Conservation (phyloP, 2,888 invertebrate genomes). For the Lithophane socia region DNA sequence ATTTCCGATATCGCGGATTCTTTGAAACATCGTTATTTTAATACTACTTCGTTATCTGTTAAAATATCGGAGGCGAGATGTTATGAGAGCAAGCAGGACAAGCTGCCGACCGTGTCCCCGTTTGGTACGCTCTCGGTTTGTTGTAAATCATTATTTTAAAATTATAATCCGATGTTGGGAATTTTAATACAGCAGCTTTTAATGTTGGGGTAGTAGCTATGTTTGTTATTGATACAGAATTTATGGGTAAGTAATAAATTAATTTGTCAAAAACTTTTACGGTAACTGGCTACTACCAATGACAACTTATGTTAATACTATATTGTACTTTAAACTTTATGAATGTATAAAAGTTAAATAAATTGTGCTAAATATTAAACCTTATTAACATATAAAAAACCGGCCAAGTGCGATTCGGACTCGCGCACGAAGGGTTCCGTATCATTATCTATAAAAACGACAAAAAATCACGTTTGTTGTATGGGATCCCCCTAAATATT, state of each 20-base stretch:
- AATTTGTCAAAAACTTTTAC: too few species aligned
- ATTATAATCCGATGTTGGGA: conserved; percentile 16
- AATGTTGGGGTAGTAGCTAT: background rate
- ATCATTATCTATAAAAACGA: too few species aligned
- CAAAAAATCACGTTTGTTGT: too few species aligned
- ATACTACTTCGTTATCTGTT: conserved; percentile 27
- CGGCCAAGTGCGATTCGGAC: too few species aligned
- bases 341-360: too few species aligned
- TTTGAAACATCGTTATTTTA: conserved; percentile 35
- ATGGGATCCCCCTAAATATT: too few species aligned
- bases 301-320: too few species aligned
- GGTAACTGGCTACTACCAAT: too few species aligned
- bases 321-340: too few species aligned
- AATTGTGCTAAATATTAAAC: too few species aligned
- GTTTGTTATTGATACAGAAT: background rate
- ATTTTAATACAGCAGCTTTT: conserved; percentile 12
- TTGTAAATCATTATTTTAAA: conserved; percentile 32
- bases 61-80: conserved; percentile 17
- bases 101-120: background rate
- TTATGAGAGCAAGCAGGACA: conserved; percentile 1
- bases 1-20: conserved; percentile 35
- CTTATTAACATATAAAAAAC: too few species aligned
- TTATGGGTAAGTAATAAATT: background rate
- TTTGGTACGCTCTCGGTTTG: background rate
- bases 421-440: too few species aligned